Evolutionary conservation across 2,113 vertebrate species (phyloP), one percentile per base, ranked within the genome.

Genomic region (Pelodiscus sinensis): DNA sequence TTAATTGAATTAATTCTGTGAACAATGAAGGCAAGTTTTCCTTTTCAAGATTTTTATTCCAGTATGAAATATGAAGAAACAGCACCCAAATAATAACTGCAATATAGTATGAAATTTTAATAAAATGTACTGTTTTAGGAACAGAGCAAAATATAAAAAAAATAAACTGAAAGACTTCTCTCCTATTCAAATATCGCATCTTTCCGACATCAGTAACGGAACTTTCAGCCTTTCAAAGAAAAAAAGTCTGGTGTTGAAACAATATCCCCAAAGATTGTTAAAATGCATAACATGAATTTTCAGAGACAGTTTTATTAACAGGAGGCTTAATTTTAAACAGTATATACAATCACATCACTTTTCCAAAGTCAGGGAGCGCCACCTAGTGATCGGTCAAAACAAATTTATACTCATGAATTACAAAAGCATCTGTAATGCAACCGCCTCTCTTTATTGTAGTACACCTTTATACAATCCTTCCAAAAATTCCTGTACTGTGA

Each of bases 281-380:
- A 97, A 97, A 96, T 94, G 96, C 96, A 52, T 96, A 96, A 97
- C 92, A 97, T 97, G 89, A 96, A 95, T 97, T 96, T 98, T 98
- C 97, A 97, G 95, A 98, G 98, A 98, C 98, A 98, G 98, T 98
- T 99, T 99, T 99, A 99, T 99, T 99, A 98, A 98, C 98, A 98
- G 98, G 98, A 98, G 97, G 97, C 98, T 98, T 97, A 97, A 97
- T 96, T 97, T 97, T 98, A 87, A 98, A 98, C 98, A 99, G 94
- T 97, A 98, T 98, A 97, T 98, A 98, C 97, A 99, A 97, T 97
- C 95, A 97, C 97, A 98, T 97, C 94, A 95, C 96, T 97, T 97
- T 98, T 97, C 92, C 95, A 93, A 96, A 97, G 90, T 89, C 97
- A 95, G 96, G 95, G 92, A 89, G 91, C 93, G 98, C 91, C 97